phyloP scores from a whole-genome alignment of 2,797 vertebrate species.

The Microcaecilia unicolor region DNA sequence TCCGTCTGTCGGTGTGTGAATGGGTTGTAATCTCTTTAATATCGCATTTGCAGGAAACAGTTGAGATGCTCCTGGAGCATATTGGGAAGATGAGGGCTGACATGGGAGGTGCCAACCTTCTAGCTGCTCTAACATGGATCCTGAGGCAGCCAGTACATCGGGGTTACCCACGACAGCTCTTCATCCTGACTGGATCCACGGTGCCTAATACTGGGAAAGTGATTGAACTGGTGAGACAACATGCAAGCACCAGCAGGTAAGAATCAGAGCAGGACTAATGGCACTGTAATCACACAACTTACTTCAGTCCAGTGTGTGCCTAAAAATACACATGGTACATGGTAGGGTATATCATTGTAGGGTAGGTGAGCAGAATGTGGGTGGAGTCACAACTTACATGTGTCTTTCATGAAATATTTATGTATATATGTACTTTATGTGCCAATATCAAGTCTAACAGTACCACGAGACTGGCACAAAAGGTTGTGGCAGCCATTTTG shows the following conservation, averaged over 20 bases:
- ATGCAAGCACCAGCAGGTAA: conserved; percentile 76
- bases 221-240: conserved; percentile 78
- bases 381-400: too few species aligned
- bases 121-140: conserved; percentile 74
- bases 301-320: too few species aligned
- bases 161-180: conserved; percentile 81
- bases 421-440: too few species aligned
- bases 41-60: conserved; percentile 57
- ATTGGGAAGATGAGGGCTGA: conserved; percentile 58
- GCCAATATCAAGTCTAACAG: too few species aligned
- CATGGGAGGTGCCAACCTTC: conserved; percentile 58
- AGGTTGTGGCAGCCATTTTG: too few species aligned
- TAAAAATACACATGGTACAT: too few species aligned
- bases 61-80: conserved; percentile 65
- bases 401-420: too few species aligned
- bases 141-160: conserved; percentile 76
- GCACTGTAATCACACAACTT: too few species aligned
- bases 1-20: not conserved
- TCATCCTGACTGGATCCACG: conserved; percentile 65
- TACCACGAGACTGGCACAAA: too few species aligned
- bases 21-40: too few species aligned
- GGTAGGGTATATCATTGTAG: too few species aligned
- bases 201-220: conserved; percentile 53
- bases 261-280: fast-evolving
- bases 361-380: too few species aligned